These are phyloP conservation scores for Cynodonichthys magdalenae DNA, from an alignment of 2,797 vertebrate genomes.

Conservation along the genomic window DNA sequence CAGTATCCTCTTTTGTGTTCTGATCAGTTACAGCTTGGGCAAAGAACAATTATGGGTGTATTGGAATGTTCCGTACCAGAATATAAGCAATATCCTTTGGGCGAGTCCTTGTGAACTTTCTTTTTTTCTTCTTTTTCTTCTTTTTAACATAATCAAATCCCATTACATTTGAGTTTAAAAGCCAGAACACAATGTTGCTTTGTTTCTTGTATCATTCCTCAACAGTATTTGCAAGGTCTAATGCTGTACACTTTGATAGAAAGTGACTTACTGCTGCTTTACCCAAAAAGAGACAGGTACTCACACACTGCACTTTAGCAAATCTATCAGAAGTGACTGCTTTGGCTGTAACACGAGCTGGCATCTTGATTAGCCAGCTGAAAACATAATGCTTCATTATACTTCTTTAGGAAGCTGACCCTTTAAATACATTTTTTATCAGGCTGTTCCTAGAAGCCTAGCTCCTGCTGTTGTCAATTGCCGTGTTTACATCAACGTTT, in stretches of 20 bases:
- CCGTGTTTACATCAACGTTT: no score
- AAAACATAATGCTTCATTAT: constrained; percentile 41
- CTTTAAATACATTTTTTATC: constrained; percentile 6
- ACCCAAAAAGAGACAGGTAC: constrained; percentile 12
- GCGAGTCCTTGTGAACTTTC: no score
- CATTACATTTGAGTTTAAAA: background rate
- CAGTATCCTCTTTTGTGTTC: background rate
- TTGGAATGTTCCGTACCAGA: no score
- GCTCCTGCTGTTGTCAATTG: constrained; percentile 19
- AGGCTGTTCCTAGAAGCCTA: constrained; percentile 29
- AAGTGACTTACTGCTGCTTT: constrained; percentile 20
- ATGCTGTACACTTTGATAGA: constrained; percentile 32
- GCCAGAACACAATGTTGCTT: background rate
- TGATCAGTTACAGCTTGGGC: background rate
- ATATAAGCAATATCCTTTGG: background rate
- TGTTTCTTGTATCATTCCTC: background rate
- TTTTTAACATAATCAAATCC: background rate
- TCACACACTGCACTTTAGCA: constrained; percentile 17
- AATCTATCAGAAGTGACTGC: constrained; percentile 34
- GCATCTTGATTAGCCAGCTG: constrained; percentile 42
- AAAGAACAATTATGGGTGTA: no score
- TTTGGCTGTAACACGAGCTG: constrained; percentile 38
- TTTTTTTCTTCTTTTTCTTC: no score
- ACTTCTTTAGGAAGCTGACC: constrained; percentile 13
- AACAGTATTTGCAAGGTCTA: background rate